Evolutionary conservation across 2,797 vertebrate genomes (phyloP).

Genomic region (Sebastolobus altivelis): DNA sequence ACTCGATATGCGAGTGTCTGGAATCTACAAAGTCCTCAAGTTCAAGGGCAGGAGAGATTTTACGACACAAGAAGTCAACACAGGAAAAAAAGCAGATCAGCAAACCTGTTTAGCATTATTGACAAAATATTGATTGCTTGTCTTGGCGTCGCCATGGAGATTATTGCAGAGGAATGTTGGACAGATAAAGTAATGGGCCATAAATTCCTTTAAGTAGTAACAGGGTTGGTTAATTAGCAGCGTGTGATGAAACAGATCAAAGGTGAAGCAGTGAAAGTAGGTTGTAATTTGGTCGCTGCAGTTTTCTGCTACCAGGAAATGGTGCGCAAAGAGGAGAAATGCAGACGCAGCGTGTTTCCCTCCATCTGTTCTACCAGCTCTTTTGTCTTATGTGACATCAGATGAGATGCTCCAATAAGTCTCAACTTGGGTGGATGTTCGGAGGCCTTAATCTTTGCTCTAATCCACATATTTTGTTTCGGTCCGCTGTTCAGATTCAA

Average conservation of each 20-base stretch:
- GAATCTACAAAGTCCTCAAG: background rate
- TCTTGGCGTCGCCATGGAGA: conserved; percentile 44
- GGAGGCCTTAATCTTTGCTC: conserved; percentile 47
- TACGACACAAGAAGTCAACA: background rate
- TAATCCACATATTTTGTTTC: conserved; percentile 66
- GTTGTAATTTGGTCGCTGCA: conserved; percentile 25
- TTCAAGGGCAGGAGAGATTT: background rate
- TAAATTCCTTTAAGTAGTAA: conserved; percentile 52
- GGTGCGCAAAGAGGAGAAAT: background rate
- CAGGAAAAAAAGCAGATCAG: background rate
- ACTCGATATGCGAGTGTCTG: background rate
- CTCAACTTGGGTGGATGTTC: conserved; percentile 37
- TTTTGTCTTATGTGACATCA: conserved; percentile 50
- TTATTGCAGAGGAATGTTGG: conserved; percentile 50
- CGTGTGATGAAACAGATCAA: conserved; percentile 57
- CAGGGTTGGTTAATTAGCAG: conserved; percentile 46
- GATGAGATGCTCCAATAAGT: conserved; percentile 42
- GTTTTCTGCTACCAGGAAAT: conserved; percentile 19
- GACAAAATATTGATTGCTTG: conserved; percentile 58
- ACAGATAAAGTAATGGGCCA: conserved; percentile 58
- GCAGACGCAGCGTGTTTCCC: conserved; percentile 8
- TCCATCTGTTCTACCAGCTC: conserved; percentile 3
- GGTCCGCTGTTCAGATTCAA: conserved; percentile 52
- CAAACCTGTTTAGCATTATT: conserved; percentile 37
- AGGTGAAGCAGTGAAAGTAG: conserved; percentile 58